These are phyloP conservation scores for Hystrix cristata DNA, from an alignment of 2,113 vertebrate genomes.

Conservation along the genomic window DNA sequence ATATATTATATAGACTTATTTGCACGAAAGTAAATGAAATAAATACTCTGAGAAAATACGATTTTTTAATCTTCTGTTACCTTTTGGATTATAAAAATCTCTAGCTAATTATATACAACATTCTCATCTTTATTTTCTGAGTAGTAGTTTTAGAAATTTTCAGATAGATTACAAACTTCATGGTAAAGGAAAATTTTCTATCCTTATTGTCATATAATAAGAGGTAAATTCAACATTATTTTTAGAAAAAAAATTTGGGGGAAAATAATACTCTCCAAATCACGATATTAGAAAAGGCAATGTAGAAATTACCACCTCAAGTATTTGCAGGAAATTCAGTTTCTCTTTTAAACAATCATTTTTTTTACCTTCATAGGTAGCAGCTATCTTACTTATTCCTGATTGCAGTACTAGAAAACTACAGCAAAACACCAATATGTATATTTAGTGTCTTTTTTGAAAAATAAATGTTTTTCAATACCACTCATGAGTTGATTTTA, in stretches of 20 bases:
- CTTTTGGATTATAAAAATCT: background rate
- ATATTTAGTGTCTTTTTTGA: too few species aligned
- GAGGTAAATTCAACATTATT: background rate
- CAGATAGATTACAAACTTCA: background rate
- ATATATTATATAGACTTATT: background rate
- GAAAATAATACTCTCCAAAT: background rate
- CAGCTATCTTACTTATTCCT: too few species aligned
- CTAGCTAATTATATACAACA: background rate
- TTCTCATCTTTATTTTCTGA: background rate
- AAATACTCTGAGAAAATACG: background rate
- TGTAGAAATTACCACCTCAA: background rate
- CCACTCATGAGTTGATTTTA: too few species aligned
- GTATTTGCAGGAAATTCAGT: background rate
- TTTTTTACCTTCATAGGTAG: too few species aligned
- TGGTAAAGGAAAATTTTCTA: background rate
- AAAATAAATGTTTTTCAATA: too few species aligned
- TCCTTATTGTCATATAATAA: background rate
- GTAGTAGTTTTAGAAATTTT: background rate
- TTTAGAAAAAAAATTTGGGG: background rate
- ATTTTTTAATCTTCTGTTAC: background rate
- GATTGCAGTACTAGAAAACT: too few species aligned
- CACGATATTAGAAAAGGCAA: background rate
- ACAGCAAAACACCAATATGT: too few species aligned
- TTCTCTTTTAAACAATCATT: background rate
- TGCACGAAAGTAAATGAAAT: background rate